Evolutionary conservation across 2,113 vertebrate genomes (phyloP), one percentile per base, ranked within the genome.

Genomic region (Pollimyrus isidori): DNA sequence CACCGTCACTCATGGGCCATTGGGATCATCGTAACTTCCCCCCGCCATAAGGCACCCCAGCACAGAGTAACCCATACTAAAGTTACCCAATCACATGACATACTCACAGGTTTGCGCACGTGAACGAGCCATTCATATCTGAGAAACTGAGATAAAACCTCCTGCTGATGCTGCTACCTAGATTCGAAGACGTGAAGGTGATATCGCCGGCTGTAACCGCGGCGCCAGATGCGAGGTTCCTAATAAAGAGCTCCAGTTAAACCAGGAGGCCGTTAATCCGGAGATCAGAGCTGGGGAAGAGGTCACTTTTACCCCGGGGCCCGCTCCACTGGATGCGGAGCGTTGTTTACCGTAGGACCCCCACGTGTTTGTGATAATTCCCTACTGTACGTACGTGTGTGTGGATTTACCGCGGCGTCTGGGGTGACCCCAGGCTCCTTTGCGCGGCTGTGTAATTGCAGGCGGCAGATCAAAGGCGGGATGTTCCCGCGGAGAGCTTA

Each of bases 391-490:
- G 23, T 49, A 21, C 11, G 87, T 69, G 58, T 73, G 58, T 30
- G 62, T 19, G n/a, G 42, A 13, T 46, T 48, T 73, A 15, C 2
- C 2, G 62, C 23, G 42, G 87, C 17, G 19, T 65, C 19, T 1
- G 56, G 45, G 87, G 87, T 53, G 52, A 87, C 35, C 73, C 23
- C 23, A 2, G 58, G 42, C 87, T 88, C 58, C 7, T 88, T 73
- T 48, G 96, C 96, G 97, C 95, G 95, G 97, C 96, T 96, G 95
- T 94, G 95, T 98, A 99, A 98, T 99, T 98, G 97, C 97, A 96
- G 97, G 95, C 95, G 93, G 96, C 96, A 98, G 97, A 99, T 99
- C 98, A 99, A 99, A 99, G 98, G 94, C 94, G 97, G 98, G 98
- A 99, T 99, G 97, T 98, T 98, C 96, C 96, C 96, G 97, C 97